Conservation (phyloP, 2,888 invertebrate species). For the Tetheella fluctuosa region DNA sequence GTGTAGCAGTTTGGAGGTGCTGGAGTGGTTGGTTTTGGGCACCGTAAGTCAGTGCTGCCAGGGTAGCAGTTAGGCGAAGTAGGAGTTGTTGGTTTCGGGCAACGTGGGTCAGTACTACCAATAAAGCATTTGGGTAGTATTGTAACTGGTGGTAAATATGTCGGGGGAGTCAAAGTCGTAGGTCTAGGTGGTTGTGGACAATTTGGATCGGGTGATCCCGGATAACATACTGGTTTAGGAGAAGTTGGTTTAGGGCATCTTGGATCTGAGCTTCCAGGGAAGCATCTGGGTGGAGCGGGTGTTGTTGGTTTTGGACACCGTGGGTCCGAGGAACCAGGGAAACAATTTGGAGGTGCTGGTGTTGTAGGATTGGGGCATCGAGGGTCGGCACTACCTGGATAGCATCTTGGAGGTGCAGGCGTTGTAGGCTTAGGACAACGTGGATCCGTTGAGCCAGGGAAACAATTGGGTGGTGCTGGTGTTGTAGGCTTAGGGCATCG, state of each 20-base stretch:
- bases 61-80: neutral
- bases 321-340: slow-evolving; percentile 44
- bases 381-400: no score
- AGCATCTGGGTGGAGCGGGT: slow-evolving; percentile 33
- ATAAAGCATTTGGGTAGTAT: slow-evolving; percentile 37
- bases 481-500: slow-evolving; percentile 40
- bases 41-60: neutral
- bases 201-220: slow-evolving; percentile 26
- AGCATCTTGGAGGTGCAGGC: no score
- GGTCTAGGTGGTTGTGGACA: slow-evolving; percentile 32
- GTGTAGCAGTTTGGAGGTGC: slow-evolving; percentile 34
- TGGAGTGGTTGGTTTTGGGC: neutral
- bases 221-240: slow-evolving; percentile 18
- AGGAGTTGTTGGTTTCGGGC: slow-evolving; percentile 42
- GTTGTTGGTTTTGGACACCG: slow-evolving; percentile 39
- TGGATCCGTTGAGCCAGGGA: no score
- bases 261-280: slow-evolving; percentile 54
- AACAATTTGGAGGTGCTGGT: no score
- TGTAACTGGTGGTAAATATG: no score
- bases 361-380: no score
- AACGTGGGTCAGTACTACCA: slow-evolving; percentile 39
- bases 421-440: no score
- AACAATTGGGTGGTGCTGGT: slow-evolving; percentile 34
- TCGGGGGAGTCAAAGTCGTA: no score
- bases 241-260: slow-evolving; percentile 43